Evolutionary conservation across 2,888 invertebrate genomes (phyloP).

Genomic region (Seira musarum): DNA sequence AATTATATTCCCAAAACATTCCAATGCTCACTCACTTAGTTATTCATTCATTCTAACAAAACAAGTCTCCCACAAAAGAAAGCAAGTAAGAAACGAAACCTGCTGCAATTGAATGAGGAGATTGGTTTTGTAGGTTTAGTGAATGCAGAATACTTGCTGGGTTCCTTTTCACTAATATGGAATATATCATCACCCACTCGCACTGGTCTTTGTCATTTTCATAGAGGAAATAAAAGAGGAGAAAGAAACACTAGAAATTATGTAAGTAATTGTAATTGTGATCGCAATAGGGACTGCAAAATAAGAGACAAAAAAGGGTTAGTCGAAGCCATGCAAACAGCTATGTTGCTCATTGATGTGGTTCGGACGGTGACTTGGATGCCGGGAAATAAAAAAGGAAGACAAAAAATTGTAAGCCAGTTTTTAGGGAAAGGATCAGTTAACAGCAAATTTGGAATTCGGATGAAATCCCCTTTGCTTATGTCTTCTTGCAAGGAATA

Average conservation of each 20-base stretch:
- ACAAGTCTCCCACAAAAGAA: no score
- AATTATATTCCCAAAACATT: no score
- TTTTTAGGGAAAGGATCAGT: slow-evolving; percentile 12
- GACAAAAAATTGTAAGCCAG: slow-evolving; percentile 8
- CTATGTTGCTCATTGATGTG: no score
- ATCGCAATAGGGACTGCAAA: background rate
- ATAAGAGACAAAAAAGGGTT: background rate
- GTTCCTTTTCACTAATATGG: background rate
- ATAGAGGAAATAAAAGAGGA: background rate
- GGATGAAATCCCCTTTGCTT: slow-evolving; percentile 15
- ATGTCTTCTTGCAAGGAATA: background rate
- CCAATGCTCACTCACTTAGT: no score
- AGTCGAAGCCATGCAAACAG: background rate
- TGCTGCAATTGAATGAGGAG: background rate
- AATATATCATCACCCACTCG: background rate
- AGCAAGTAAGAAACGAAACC: background rate
- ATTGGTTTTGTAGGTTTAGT: background rate
- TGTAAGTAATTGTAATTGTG: slow-evolving; percentile 2
- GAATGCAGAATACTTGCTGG: background rate
- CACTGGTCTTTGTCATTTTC: background rate
- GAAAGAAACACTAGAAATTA: slow-evolving; percentile 1
- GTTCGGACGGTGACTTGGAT: no score
- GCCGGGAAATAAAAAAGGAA: no score
- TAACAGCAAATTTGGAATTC: slow-evolving; percentile 32
- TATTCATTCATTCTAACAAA: no score